Evolutionary conservation across 2,113 vertebrate genomes (phyloP), one percentile per base, ranked within the genome.

Genomic region (Balaeniceps rex): DNA sequence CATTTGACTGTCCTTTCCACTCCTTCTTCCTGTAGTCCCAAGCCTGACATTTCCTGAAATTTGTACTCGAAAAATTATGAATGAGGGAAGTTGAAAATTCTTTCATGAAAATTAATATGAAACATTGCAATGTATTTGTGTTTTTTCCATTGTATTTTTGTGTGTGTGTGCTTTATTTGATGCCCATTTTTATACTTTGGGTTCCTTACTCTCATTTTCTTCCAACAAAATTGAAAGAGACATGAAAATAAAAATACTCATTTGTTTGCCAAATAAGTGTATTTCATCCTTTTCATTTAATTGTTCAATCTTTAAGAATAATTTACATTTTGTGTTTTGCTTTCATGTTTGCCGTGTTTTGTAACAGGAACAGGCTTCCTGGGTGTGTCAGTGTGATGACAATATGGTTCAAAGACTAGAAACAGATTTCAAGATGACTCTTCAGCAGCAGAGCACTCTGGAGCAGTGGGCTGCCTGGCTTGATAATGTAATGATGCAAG

Each of bases 321-420:
- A 75, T 65, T 83, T 90, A 31, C 82, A 33, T 68, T 44, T 90
- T 83, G 29, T 79, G 21, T 83, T 70, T 93, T 93, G 9, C 54
- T 85, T 38, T 91, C 52, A 76, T 60, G 64, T 92, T 95, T 66
- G 55, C 87, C 77, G 36, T 97, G 68, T 96, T 38, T 79, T 96
- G 12, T 97, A 77, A 97, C 96, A 99, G 98, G 98, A 99, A 92
- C 98, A 99, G 98, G 98, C 98, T 98, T 99, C 98, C 98, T 99
- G 98, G 98, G 98, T 99, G 64, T 99, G 98, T 94, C 98, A 99
- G 98, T 99, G 98, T 98, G 98, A 99, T 84, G 98, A 99, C 97
- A 98, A 97, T 85, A 98, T 98, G 98, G 98, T 99, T 96, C 98
- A 98, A 93, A 98, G 98, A 97, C 96, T 99, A 60, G 98, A 99